Conservation (phyloP, 2,888 invertebrate genomes). For the Meliscaeva auricollis region DNA sequence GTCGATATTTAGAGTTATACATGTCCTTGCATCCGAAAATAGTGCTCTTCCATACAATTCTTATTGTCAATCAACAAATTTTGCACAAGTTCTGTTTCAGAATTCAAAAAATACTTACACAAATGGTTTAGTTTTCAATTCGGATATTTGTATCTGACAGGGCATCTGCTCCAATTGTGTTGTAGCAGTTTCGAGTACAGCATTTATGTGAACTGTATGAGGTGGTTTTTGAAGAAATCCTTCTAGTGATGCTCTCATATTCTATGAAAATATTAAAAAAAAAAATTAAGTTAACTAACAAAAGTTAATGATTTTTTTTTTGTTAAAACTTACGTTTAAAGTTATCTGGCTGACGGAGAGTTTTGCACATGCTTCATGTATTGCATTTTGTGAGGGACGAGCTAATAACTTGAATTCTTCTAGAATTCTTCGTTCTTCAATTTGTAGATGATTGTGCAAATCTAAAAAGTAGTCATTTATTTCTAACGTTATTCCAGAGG, state of each 20-base stretch:
- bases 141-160: conserved; percentile 77
- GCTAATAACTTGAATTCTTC: conserved; percentile 79
- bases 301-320: no score
- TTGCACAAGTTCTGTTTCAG: no score
- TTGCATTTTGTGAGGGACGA: conserved; percentile 77
- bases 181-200: conserved; percentile 75
- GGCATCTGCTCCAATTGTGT: conserved; percentile 79
- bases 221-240: conserved; percentile 72
- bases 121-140: conserved; percentile 79
- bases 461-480: conserved; percentile 80
- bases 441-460: conserved; percentile 81
- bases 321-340: conserved; percentile 80
- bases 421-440: conserved; percentile 79
- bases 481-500: conserved; percentile 78
- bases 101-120: no score
- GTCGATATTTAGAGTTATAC: no score
- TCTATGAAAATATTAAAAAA: conserved; percentile 67
- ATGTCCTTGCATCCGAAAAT: no score
- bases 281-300: neutral
- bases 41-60: no score
- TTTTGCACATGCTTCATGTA: conserved; percentile 78
- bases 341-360: conserved; percentile 78
- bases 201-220: conserved; percentile 77
- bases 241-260: conserved; percentile 77
- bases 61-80: no score